Percentiles rank a stretch among this genome's conserved stretches.
phyloP scores from a whole-genome alignment of 2,113 vertebrate genomes.

The Desmodus rotundus region DNA sequence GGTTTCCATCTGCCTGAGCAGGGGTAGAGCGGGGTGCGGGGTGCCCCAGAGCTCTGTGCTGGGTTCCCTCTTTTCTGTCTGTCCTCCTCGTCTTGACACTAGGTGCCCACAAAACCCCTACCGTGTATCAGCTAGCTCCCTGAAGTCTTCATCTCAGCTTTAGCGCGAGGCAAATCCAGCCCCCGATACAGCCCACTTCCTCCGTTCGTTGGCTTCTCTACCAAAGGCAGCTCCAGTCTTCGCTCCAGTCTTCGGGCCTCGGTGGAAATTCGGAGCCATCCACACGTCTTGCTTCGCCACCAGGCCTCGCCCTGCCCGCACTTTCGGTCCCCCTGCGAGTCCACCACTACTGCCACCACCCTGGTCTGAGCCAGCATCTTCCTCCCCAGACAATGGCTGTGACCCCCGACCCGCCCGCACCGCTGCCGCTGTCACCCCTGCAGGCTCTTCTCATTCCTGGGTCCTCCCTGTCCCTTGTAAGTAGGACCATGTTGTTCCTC shows the following conservation, averaged over 20 bases:
- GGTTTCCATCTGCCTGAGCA: not conserved
- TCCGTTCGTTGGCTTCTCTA: not conserved
- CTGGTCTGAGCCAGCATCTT: rapidly evolving
- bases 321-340: rapidly evolving
- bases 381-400: rapidly evolving
- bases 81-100: not conserved
- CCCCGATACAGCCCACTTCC: not conserved
- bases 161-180: not conserved
- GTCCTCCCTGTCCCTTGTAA: not conserved
- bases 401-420: rapidly evolving
- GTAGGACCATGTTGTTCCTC: not conserved
- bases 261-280: not conserved
- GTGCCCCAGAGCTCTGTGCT: rapidly evolving
- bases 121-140: not conserved
- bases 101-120: not conserved
- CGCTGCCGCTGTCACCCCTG: no score
- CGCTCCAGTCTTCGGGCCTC: not conserved
- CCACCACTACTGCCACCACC: rapidly evolving
- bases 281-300: not conserved
- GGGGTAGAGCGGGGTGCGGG: rapidly evolving
- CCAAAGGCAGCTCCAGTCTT: not conserved
- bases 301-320: not conserved
- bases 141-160: not conserved
- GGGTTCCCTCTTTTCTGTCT: not conserved
- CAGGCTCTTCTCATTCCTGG: not conserved